Evolutionary conservation across 2,797 vertebrate genomes (phyloP).

Genomic region (Cyclura pinguis): DNA sequence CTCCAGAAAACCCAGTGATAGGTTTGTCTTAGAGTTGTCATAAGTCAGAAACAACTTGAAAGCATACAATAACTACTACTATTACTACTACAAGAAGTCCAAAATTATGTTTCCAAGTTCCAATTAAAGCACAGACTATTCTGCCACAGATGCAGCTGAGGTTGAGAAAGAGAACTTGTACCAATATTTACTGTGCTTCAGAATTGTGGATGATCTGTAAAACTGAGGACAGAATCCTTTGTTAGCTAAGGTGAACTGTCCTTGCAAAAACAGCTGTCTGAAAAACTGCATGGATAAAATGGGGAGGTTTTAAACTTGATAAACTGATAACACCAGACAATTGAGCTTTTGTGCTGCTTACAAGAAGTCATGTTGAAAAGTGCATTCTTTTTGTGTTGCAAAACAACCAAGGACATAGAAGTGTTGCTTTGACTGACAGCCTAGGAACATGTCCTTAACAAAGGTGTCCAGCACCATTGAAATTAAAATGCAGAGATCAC

Average conservation of each 20-base stretch:
- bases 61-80: too few species aligned
- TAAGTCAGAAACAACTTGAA: too few species aligned
- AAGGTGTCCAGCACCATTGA: background rate
- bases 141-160: constrained; percentile 5
- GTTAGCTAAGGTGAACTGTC: background rate
- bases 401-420: constrained; percentile 28
- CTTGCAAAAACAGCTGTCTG: background rate
- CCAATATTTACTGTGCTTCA: background rate
- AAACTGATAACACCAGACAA: constrained; percentile 40
- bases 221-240: constrained; percentile 21
- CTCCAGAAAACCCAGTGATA: too few species aligned
- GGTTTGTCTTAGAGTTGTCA: too few species aligned
- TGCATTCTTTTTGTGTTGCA: constrained; percentile 55
- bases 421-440: constrained; percentile 46
- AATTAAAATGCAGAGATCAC: constrained; percentile 6
- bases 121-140: background rate
- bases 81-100: too few species aligned
- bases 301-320: constrained; percentile 51
- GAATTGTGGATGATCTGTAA: constrained; percentile 2
- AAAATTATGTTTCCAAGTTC: too few species aligned
- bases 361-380: background rate
- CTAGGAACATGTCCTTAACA: constrained; percentile 44
- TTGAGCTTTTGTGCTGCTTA: constrained; percentile 40
- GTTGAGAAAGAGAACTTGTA: background rate
- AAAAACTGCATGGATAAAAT: constrained; percentile 38